Base-by-base conservation (phyloP, 2,797 vertebrate genomes). In the Morelia viridis region DNA sequence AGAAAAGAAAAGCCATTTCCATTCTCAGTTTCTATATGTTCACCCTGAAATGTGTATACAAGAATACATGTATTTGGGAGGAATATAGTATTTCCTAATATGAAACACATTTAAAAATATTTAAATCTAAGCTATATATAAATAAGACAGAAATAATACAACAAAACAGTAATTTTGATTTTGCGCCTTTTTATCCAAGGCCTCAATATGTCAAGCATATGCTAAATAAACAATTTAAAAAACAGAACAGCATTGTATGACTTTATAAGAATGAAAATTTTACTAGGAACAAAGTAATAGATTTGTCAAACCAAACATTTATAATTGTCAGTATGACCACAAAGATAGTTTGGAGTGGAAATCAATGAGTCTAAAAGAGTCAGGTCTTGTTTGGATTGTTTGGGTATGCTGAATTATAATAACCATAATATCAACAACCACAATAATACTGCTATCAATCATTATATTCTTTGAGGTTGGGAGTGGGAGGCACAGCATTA, bases 11-110 rank as follows among this genome's bases (percentile, higher is more conserved):
- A 95, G 89, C 95, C 95, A 61, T 90, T 95, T 95, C 92, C 92
- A 91, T 83, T 91, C 68, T 46, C 12, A 19, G 87, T 57, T 89
- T 50, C 60, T 84, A n/a, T 80, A 91, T 80, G 26, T 50, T 90
- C 41, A 26, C 2, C 80, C n/a, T 86, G 71, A 90, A 31, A 61
- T 91, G 87, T 90, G 24, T 95, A 94, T 94, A 92, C 93, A 93
- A 95, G 95, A 94, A 95, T 95, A 91, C 22, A 93, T 94, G 83
- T 61, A 89, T 94, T 90, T 90, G 95, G 93, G 88, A 96, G 94
- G 95, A 96, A 94, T 94, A 41, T n/a, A 35, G 26, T 50, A 12
- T 76, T 64, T 50, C 85, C 58, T 31, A 41, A 57, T 90, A 53
- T 64, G 50, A 90, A 83, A 46, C 26, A 90, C 24, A 83, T 17